Conservation (phyloP, 2,797 vertebrate species). For the Lepidocolaptes lacrymiger region DNA sequence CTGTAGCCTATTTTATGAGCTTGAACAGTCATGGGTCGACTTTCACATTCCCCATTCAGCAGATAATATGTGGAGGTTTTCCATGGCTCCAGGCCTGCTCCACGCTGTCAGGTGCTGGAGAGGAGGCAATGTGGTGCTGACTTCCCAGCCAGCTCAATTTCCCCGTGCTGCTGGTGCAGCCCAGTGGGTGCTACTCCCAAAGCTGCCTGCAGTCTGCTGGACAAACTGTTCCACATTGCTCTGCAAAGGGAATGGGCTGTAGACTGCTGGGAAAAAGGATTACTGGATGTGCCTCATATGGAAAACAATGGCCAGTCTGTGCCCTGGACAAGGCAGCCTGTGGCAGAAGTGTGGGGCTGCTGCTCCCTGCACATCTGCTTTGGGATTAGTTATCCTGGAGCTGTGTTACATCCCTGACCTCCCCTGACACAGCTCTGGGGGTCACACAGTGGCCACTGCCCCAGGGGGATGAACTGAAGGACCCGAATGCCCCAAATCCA, state of each 20-base stretch:
- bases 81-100: neutral
- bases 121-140: rapidly evolving
- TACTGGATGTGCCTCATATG: neutral
- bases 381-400: neutral
- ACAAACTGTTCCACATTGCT: neutral
- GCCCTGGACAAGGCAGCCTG: neutral
- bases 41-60: neutral
- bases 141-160: neutral
- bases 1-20: neutral
- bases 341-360: neutral
- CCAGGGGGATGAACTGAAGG: rapidly evolving
- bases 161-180: neutral
- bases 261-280: neutral
- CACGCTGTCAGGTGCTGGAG: neutral
- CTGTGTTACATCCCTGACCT: neutral
- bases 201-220: rapidly evolving
- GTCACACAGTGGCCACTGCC: neutral
- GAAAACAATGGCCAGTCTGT: neutral
- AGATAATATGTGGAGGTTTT: neutral
- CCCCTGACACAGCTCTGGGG: neutral
- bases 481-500: neutral
- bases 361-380: neutral
- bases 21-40: neutral
- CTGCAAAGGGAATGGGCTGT: neutral
- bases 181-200: neutral